Percentiles rank a stretch among this genome's conserved stretches.
Evolutionary conservation across 1,140 invertebrate genomes (phyloP).

Genomic region (Zaprionus nigranus): DNA sequence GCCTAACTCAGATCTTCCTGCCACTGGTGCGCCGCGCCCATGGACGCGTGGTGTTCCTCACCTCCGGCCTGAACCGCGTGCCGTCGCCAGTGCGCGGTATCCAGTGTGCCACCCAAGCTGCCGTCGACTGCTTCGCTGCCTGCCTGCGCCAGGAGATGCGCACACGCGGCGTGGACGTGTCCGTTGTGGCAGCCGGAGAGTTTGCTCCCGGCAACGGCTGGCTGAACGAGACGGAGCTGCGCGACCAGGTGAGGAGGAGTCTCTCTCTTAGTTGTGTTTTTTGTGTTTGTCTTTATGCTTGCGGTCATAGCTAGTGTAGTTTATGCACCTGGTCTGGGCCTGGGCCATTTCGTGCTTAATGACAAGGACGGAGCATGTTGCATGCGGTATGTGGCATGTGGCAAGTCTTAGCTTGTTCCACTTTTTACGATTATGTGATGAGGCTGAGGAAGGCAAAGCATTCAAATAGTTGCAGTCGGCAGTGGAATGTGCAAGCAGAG

Average conservation of each 20-base stretch:
- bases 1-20: slow-evolving; percentile 92
- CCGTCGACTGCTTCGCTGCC: slow-evolving; percentile 91
- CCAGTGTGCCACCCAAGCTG: slow-evolving; percentile 91
- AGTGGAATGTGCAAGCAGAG: slow-evolving; percentile 2
- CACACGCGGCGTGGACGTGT: slow-evolving; percentile 89
- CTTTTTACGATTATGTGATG: slow-evolving; percentile 67
- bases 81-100: slow-evolving; percentile 91
- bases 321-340: slow-evolving; percentile 26
- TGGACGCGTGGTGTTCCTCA: slow-evolving; percentile 89
- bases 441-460: slow-evolving; percentile 6
- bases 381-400: slow-evolving; percentile 17
- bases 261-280: not conserved
- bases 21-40: slow-evolving; percentile 90
- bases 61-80: slow-evolving; percentile 90
- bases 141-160: slow-evolving; percentile 93
- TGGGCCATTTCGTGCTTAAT: slow-evolving; percentile 44
- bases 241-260: slow-evolving; percentile 87
- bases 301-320: not conserved
- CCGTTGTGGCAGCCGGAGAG: slow-evolving; percentile 93
- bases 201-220: slow-evolving; percentile 91
- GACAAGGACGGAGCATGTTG: slow-evolving; percentile 32
- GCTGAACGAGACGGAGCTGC: slow-evolving; percentile 89
- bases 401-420: slow-evolving; percentile 30
- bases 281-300: not conserved
- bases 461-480: slow-evolving; percentile 51